A percentile compares a stretch with the other conserved stretches of the same genome.
Evolutionary conservation across 2,113 vertebrate species (phyloP).

Genomic region (Odontesthes bonariensis): DNA sequence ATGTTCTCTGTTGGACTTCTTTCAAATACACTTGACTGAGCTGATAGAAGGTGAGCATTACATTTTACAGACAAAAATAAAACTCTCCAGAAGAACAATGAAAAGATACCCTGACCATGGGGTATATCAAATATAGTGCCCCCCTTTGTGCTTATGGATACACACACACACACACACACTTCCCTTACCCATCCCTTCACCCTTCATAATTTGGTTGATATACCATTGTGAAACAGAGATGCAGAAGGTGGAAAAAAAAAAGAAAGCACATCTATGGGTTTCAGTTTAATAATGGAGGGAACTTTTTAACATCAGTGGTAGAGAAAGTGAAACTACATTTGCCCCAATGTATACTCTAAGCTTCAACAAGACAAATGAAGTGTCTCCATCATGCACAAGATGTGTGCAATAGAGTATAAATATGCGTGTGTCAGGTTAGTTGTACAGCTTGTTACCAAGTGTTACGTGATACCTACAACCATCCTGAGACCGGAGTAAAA

Average conservation of each 20-base stretch:
- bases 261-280: background rate
- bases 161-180: too few species aligned
- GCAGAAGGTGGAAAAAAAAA: background rate
- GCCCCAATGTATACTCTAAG: slow-evolving; percentile 4
- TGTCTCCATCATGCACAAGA: background rate
- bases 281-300: background rate
- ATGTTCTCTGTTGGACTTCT: slow-evolving; percentile 13
- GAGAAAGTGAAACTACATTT: background rate
- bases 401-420: background rate
- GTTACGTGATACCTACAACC: background rate
- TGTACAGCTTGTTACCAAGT: background rate
- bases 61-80: slow-evolving; percentile 9
- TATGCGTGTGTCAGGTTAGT: background rate
- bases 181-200: too few species aligned
- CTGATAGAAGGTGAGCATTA: slow-evolving; percentile 29
- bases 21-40: slow-evolving; percentile 7
- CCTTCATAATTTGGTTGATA: too few species aligned
- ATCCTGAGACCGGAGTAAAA: background rate
- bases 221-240: background rate
- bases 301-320: background rate
- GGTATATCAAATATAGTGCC: too few species aligned
- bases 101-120: slow-evolving; percentile 5
- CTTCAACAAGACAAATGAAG: background rate
- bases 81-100: background rate
- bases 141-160: too few species aligned